A percentile compares a stretch with the other conserved stretches of the same genome.
Conservation (phyloP, 2,797 vertebrate genomes). For the Lepidocolaptes lacrymiger region DNA sequence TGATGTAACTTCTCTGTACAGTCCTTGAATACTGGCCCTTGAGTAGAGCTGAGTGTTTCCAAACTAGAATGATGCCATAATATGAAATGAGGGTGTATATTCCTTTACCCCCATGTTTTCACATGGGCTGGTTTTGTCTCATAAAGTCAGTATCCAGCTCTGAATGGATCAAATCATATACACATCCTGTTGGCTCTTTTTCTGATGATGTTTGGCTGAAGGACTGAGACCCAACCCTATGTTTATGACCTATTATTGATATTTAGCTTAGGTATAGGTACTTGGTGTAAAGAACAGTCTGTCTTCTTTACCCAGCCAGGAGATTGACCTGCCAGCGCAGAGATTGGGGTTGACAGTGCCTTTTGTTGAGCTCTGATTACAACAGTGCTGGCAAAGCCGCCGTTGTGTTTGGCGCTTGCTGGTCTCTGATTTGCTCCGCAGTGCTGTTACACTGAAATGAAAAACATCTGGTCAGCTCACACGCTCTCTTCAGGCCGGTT, state of each 20-base stretch:
- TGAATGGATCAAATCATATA: background rate
- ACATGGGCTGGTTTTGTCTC: background rate
- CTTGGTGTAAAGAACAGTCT: background rate
- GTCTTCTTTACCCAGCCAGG: background rate
- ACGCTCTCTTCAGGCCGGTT: conserved; percentile 62
- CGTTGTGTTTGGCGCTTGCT: conserved; percentile 37
- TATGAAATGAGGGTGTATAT: background rate
- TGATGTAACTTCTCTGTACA: background rate
- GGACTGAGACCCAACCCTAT: background rate
- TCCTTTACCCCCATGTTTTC: background rate
- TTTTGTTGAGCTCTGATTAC: conserved; percentile 37
- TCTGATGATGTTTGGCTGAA: background rate
- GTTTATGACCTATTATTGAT: background rate
- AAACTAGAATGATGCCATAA: background rate
- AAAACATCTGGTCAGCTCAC: conserved; percentile 73
- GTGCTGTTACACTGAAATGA: conserved; percentile 55
- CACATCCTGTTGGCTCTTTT: background rate
- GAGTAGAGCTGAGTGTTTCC: background rate
- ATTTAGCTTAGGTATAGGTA: background rate
- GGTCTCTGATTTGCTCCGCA: conserved; percentile 42
- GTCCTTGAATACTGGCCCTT: background rate
- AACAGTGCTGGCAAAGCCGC: conserved; percentile 5
- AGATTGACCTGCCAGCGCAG: background rate
- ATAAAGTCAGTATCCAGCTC: background rate
- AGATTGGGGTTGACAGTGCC: background rate